These are phyloP conservation scores for Zaprionus obscuricornis DNA, from an alignment of 2,888 invertebrate genomes.

Conservation along the genomic window DNA sequence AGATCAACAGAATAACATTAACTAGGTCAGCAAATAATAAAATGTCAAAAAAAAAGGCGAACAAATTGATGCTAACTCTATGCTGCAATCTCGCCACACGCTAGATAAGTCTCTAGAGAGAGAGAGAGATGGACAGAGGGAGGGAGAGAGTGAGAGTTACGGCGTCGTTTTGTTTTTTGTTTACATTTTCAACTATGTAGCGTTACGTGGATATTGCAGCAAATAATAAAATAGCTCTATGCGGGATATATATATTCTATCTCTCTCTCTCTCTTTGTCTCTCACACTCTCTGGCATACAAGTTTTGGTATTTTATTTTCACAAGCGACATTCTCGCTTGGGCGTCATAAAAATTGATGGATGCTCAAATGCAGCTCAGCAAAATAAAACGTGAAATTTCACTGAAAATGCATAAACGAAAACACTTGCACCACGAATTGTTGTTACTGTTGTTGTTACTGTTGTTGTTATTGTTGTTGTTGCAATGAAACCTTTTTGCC, in stretches of 20 bases:
- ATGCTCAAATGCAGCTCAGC: constrained; percentile 30
- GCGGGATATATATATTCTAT: no score
- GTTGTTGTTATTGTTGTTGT: no score
- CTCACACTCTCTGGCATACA: no score
- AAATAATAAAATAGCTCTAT: no score
- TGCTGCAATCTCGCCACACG: constrained; percentile 46
- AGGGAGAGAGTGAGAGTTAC: no score
- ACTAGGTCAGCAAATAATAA: constrained; percentile 67
- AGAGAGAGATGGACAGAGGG: background rate
- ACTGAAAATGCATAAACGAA: constrained; percentile 25
- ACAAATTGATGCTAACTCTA: constrained; percentile 68
- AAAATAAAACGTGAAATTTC: constrained; percentile 4
- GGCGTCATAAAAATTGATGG: constrained; percentile 73
- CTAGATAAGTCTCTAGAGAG: constrained; percentile 15
- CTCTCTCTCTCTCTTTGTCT: no score
- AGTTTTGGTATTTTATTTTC: no score
- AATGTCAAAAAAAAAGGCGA: constrained; percentile 65
- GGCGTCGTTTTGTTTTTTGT: constrained; percentile 31
- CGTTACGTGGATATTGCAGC: no score
- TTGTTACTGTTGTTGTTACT: background rate
- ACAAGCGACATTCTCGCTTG: constrained; percentile 56
- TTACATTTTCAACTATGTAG: no score
- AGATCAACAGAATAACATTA: constrained; percentile 52
- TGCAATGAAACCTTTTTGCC: no score
- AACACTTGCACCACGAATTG: background rate